Evolutionary conservation across 1,140 invertebrate species (phyloP).

Genomic region (Lasaia peninsularis): DNA sequence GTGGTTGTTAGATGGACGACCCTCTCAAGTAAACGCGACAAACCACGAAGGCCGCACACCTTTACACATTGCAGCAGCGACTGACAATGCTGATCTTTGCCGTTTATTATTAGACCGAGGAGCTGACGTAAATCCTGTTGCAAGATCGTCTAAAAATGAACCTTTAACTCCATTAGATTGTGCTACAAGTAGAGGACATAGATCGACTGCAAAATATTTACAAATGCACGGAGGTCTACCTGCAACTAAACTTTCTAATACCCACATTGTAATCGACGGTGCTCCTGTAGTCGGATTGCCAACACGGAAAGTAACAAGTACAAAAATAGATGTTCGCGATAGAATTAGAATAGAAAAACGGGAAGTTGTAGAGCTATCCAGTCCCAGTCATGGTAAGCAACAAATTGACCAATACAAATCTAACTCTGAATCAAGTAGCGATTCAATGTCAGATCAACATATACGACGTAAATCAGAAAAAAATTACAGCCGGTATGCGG

Average conservation of each 20-base stretch:
- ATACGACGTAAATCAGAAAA: constrained; percentile 45
- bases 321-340: constrained; percentile 72
- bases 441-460: constrained; percentile 40
- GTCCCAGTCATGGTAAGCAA: constrained; percentile 47
- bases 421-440: constrained; percentile 43
- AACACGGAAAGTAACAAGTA: constrained; percentile 70
- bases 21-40: constrained; percentile 90
- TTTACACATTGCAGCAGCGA: constrained; percentile 95
- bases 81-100: constrained; percentile 96
- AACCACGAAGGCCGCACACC: constrained; percentile 96
- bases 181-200: constrained; percentile 89
- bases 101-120: constrained; percentile 90
- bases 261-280: constrained; percentile 67
- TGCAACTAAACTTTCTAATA: constrained; percentile 81
- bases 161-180: constrained; percentile 94
- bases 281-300: constrained; percentile 62
- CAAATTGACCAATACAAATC: constrained; percentile 36
- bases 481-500: constrained; percentile 38
- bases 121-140: constrained; percentile 89
- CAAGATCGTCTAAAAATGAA: constrained; percentile 88
- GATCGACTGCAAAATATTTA: constrained; percentile 94
- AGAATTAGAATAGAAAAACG: constrained; percentile 73
- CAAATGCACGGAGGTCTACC: constrained; percentile 93
- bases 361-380: constrained; percentile 70
- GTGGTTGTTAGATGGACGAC: constrained; percentile 90